Base-by-base conservation (phyloP, 2,797 vertebrate genomes). In the Paedocypris micromegethes region DNA sequence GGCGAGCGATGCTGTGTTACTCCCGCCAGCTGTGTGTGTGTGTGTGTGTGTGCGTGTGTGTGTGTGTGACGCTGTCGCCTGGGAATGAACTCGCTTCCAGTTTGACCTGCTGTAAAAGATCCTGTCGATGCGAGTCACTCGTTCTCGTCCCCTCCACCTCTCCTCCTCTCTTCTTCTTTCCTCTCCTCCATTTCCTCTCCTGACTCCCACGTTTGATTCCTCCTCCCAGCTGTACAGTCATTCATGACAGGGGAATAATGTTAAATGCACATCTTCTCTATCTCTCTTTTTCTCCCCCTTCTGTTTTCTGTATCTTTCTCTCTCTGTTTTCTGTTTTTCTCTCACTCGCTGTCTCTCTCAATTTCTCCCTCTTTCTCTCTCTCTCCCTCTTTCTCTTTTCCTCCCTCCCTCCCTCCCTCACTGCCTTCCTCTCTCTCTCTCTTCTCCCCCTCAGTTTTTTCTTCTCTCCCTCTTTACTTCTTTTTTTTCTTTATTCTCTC, bases 31-130 rank as follows among this genome's bases (percentile, higher is more conserved):
- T 46, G 58, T 66, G 53, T 46, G 54, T 49, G 6, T 49, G 41
- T 68, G 64, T 23, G 23, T 1, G 23, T 23, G 23, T 23, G 23
- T 23, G 23, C 1, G 23, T 23, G 23, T 23, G 55, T 72, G 70
- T 61, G 70, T 23, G 39, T 6, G 7, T 66, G 9, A 66, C 64
- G 50, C 57, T 54, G 39, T 49, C 54, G 39, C n/a, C 4, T 58
- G 69, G 62, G 61, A 72, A 58, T 70, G 44, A 64, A 70, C 54
- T 66, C 59, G 58, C 47, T 56, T 70, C 60, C 60, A 9, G 8
- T 51, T 37, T 57, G 68, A 38, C 51, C 52, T 45, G 40, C 44
- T 46, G 46, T 56, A 55, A 55, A 55, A 66, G 41, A 56, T 55
- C 55, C 54, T 37, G 55, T 52, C 52, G 23, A 61, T 66, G 64